Percentiles rank a stretch among this genome's conserved stretches.
Conservation (phyloP, 2,113 vertebrate genomes). For the Nesospiza acunhae region DNA sequence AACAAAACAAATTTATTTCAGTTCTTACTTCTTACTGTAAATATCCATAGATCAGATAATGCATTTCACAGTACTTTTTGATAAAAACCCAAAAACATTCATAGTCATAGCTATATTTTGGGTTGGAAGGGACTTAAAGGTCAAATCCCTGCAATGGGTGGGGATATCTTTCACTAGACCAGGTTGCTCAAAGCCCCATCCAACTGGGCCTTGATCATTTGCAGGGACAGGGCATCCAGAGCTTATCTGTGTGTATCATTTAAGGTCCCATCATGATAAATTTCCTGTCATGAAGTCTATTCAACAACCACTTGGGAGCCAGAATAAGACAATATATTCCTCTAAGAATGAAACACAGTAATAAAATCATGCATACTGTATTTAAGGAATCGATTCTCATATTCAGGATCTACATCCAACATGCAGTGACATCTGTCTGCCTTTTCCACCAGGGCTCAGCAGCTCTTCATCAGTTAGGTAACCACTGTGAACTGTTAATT, state of each 20-base stretch:
- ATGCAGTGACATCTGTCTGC: neutral
- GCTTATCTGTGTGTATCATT: neutral
- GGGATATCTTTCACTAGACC: neutral
- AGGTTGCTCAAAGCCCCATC: neutral
- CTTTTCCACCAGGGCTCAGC: neutral
- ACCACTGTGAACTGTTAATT: neutral
- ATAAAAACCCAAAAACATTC: neutral
- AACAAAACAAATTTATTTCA: neutral
- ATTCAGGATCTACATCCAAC: neutral
- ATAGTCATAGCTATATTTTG: neutral
- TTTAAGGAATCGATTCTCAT: neutral
- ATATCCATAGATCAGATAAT: neutral
- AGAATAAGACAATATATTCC: neutral
- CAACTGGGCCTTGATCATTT: neutral
- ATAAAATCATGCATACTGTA: neutral
- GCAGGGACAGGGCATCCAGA: neutral
- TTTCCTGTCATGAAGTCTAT: neutral
- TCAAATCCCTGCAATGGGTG: neutral
- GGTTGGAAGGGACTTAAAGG: neutral
- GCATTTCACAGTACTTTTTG: neutral
- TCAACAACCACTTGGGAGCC: neutral
- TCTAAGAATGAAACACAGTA: neutral
- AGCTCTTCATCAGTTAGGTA: neutral
- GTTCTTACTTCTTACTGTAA: neutral
- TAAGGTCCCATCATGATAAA: neutral